phyloP scores from a whole-genome alignment of 53 echinoderm and acorn worm genomes.

The Apostichopus leukothele region DNA sequence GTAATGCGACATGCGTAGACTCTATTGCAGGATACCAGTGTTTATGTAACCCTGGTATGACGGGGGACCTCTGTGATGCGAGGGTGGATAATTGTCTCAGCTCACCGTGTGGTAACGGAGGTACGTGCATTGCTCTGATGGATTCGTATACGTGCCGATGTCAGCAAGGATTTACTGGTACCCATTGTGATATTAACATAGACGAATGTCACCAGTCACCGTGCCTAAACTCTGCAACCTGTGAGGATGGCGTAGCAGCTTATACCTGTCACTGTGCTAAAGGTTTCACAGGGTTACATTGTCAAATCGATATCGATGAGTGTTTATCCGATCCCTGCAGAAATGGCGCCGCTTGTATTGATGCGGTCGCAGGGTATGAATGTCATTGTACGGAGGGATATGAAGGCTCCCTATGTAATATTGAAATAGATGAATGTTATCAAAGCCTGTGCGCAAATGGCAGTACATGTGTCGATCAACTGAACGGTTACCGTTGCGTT shows the following conservation, averaged over 20 bases:
- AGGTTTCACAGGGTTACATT: constrained; percentile 65
- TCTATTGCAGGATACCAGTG: constrained; percentile 58
- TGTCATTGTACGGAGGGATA: constrained; percentile 66
- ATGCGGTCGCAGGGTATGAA: constrained; percentile 53
- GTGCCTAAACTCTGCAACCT: constrained; percentile 70
- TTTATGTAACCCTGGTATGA: constrained; percentile 67
- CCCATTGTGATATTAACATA: constrained; percentile 65
- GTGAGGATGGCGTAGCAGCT: constrained; percentile 60
- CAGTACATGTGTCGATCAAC: constrained; percentile 69
- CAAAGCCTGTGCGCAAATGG: constrained; percentile 61
- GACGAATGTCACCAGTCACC: constrained; percentile 80
- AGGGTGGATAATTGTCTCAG: constrained; percentile 71
- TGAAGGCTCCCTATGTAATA: constrained; percentile 58
- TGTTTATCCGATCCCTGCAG: constrained; percentile 81
- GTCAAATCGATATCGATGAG: constrained; percentile 71
- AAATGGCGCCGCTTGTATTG: constrained; percentile 60
- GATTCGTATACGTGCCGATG: constrained; percentile 74
- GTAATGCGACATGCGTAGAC: constrained; percentile 81
- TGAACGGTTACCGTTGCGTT: constrained; percentile 62
- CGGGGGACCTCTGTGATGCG: constrained; percentile 72
- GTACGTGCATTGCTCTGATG: constrained; percentile 64
- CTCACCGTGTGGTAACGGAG: constrained; percentile 85
- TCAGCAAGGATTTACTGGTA: constrained; percentile 63
- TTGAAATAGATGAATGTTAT: constrained; percentile 63
- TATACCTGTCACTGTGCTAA: constrained; percentile 66